A percentile compares a stretch with the other conserved stretches of the same genome.
These are phyloP conservation scores for Mixornis gularis DNA, from an alignment of 2,113 vertebrate species.

Conservation along the genomic window DNA sequence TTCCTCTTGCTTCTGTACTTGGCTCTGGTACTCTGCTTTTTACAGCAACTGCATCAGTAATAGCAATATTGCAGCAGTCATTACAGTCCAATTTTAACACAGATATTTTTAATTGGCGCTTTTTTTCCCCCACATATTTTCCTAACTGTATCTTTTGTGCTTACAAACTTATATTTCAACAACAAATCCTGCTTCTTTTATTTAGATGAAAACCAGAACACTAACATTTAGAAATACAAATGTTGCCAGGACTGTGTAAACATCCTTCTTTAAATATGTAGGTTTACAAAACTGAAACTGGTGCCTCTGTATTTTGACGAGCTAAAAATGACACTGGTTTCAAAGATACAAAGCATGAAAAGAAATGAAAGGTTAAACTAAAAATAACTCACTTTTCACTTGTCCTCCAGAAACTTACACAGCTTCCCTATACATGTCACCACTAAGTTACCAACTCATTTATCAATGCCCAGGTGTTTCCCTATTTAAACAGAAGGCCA, in stretches of 20 bases:
- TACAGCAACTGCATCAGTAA: neutral
- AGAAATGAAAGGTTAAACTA: neutral
- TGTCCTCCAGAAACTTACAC: neutral
- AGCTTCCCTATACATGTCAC: neutral
- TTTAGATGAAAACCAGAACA: constrained; percentile 39
- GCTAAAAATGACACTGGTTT: constrained; percentile 26
- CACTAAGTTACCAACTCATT: neutral
- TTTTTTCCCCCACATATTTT: neutral
- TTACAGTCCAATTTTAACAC: neutral
- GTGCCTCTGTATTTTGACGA: neutral
- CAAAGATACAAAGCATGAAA: constrained; percentile 14
- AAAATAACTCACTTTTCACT: neutral
- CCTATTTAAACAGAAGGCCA: neutral
- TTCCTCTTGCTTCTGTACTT: neutral
- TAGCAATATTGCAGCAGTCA: neutral
- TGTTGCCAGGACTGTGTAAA: constrained; percentile 1
- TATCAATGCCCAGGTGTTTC: neutral
- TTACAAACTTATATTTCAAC: neutral
- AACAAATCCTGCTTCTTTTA: neutral
- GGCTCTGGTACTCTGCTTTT: neutral
- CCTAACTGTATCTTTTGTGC: neutral
- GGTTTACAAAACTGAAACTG: neutral
- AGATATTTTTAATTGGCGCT: neutral
- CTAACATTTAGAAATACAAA: constrained; percentile 26
- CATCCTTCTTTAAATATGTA: neutral